These are phyloP conservation scores for Dasypolia templi DNA, from an alignment of 2,888 invertebrate genomes.

Conservation along the genomic window DNA sequence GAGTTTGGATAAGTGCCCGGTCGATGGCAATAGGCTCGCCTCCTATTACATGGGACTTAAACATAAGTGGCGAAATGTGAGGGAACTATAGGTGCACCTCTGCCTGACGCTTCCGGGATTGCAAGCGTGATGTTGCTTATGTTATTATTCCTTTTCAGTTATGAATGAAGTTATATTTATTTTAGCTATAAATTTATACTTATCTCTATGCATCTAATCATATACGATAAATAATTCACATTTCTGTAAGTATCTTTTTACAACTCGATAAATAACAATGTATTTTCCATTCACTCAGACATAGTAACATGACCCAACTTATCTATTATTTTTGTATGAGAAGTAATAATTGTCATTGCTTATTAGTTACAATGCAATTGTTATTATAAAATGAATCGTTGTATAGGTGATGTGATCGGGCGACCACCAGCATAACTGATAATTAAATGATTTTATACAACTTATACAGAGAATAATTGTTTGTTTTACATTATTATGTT, in stretches of 20 bases:
- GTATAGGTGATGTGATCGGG: conserved; percentile 34
- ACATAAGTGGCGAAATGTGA: too few relatives aligned
- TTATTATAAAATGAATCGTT: conserved; percentile 43
- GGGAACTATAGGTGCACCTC: too few relatives aligned
- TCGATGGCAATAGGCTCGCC: too few relatives aligned
- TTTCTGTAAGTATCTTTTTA: conserved; percentile 9
- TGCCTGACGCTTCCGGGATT: background rate
- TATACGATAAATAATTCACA: conserved; percentile 12
- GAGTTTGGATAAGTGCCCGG: too few relatives aligned
- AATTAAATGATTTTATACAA: conserved; percentile 8
- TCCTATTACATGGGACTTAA: too few relatives aligned
- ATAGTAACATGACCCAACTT: conserved; percentile 1
- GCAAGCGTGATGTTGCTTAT: background rate
- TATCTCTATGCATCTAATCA: background rate
- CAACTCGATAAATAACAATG: conserved; percentile 4
- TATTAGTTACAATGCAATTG: conserved; percentile 27
- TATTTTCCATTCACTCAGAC: conserved; percentile 18
- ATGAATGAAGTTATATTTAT: conserved; percentile 2
- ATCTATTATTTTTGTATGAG: conserved; percentile 6
- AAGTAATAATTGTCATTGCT: conserved; percentile 5
- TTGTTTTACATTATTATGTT: conserved; percentile 18
- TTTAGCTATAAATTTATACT: too few relatives aligned
- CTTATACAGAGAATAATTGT: background rate
- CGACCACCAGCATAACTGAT: conserved; percentile 20
- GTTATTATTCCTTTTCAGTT: background rate